A percentile compares a stretch with the other conserved stretches of the same genome.
Evolutionary conservation across 2,113 vertebrate species (phyloP).

Genomic region (Neotoma lepida): DNA sequence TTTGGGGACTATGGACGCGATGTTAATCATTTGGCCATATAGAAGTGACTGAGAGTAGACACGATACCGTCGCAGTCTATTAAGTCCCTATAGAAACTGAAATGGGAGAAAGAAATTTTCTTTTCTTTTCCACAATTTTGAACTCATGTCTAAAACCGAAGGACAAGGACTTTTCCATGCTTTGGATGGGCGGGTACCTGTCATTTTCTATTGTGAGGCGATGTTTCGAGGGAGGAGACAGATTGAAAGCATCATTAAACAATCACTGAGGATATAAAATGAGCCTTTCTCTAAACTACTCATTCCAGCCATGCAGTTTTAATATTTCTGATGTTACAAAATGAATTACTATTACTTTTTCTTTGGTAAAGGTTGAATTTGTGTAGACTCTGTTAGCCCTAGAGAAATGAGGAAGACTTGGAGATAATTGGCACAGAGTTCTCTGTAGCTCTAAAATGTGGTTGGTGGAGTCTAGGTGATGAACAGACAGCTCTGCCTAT

Average conservation of each 20-base stretch:
- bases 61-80: neutral
- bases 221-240: neutral
- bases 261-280: neutral
- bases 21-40: neutral
- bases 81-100: neutral
- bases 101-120: neutral
- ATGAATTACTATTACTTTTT: neutral
- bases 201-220: neutral
- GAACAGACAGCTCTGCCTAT: neutral
- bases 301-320: neutral
- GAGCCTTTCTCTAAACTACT: neutral
- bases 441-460: neutral
- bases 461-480: neutral
- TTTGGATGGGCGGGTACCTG: neutral
- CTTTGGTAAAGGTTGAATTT: neutral
- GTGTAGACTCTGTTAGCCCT: neutral
- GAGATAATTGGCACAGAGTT: neutral
- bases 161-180: neutral
- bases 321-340: constrained; percentile 25
- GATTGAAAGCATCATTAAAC: neutral
- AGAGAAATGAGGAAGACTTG: neutral
- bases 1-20: neutral
- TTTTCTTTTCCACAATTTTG: neutral
- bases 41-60: neutral
- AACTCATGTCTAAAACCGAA: neutral